Evolutionary conservation across 2,888 invertebrate genomes (phyloP), one percentile per base, ranked within the genome.

Genomic region (Drosophila aldrichi): DNA sequence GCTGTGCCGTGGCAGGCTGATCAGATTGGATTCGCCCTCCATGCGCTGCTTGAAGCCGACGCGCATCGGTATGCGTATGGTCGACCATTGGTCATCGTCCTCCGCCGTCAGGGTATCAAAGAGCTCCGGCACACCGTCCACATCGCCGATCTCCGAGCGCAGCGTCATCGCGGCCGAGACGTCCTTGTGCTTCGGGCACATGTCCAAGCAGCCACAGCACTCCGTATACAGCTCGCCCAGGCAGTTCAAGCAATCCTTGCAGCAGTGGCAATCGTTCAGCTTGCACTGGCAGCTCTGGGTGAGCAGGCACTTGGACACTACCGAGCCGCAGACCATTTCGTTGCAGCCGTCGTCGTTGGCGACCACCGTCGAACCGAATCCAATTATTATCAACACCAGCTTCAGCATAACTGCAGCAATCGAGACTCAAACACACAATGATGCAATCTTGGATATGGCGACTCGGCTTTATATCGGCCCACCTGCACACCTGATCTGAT

Each of bases 221-320:
- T 98, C 98, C 61, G 95, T 96, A 92, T 97, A 98, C 41, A 98
- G 94, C 85, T 96, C 96, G 75, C 96, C 96, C 71, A 99, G 94
- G 91, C 98, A 99, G 88, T 95, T 96, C 89, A 96, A 96, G 90
- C 98, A 99, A 90, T 98, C 97, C 90, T 96, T 96, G 94, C 98
- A 98, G 92, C 98, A 98, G 6, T 96, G 96, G 90, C 97, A 98
- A 91, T 97, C 97, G 87, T 95, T 96, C 86, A 97, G 94, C 91
- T 98, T 97, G 93, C 98, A 98, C 92, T 98, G 97, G 93, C 98
- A 99, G 51, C 97, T 97, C 92, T 98, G 97, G 6, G 98, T 98
- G 72, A 98, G 94, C 95, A 98, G 96, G 92, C 98, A 99, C 93
- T 98, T 98, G 92, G 98, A 98, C 61, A 98, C 98, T 48, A 98